phyloP scores from a whole-genome alignment of 1,140 invertebrate species.

The Pogonomyrmex barbatus region DNA sequence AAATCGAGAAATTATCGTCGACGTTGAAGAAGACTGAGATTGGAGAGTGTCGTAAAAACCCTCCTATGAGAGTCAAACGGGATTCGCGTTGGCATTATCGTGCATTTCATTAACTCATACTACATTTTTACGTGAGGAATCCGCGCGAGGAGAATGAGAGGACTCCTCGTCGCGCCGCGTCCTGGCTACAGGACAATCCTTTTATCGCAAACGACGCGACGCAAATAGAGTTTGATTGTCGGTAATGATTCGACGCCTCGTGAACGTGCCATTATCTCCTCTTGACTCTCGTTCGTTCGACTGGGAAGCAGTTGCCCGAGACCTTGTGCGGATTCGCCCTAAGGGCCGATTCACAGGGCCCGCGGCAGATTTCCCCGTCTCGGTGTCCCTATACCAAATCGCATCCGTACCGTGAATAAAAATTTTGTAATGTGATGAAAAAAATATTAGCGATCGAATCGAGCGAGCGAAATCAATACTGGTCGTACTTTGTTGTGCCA shows the following conservation, averaged over 20 bases:
- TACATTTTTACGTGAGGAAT: background rate
- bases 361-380: slow-evolving; percentile 11
- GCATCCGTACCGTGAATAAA: background rate
- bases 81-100: background rate
- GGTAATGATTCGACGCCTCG: slow-evolving; percentile 65
- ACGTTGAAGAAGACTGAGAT: background rate
- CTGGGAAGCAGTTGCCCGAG: slow-evolving; percentile 65
- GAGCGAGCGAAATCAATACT: slow-evolving; percentile 12
- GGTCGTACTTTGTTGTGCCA: background rate
- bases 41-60: background rate
- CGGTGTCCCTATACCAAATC: slow-evolving; percentile 43
- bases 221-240: slow-evolving; percentile 61
- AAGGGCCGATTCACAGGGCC: slow-evolving; percentile 63
- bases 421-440: background rate
- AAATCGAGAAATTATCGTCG: slow-evolving; percentile 2
- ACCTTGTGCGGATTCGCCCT: slow-evolving; percentile 61
- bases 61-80: background rate
- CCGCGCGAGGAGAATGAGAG: background rate
- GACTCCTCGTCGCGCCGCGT: background rate
- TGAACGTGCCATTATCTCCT: slow-evolving; percentile 64
- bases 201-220: slow-evolving; percentile 43
- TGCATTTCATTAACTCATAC: background rate
- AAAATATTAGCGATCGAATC: background rate
- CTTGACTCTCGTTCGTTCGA: slow-evolving; percentile 51
- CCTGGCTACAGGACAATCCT: slow-evolving; percentile 3